Conservation (phyloP, 2,888 invertebrate genomes). For the Scaptomyza parva region DNA sequence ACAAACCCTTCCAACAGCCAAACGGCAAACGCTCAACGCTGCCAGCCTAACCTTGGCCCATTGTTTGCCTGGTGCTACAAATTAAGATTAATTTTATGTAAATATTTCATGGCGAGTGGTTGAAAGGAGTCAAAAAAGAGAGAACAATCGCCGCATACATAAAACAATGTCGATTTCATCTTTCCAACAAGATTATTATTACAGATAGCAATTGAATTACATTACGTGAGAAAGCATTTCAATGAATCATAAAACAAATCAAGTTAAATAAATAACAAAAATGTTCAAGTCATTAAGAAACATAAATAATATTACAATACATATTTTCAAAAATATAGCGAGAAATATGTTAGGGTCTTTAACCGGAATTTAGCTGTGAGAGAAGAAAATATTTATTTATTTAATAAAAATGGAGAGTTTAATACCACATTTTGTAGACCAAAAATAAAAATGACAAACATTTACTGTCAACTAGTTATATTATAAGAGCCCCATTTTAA, state of each 20-base stretch:
- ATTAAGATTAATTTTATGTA: conserved; percentile 69
- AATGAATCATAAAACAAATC: conserved; percentile 27
- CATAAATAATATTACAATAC: background rate
- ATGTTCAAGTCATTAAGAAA: background rate
- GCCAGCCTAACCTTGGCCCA: conserved; percentile 8
- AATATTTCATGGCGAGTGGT: conserved; percentile 55
- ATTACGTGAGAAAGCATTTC: conserved; percentile 43
- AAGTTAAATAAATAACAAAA: conserved; percentile 3
- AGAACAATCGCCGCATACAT: conserved; percentile 43
- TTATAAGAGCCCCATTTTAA: conserved; percentile 9
- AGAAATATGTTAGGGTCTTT: no score
- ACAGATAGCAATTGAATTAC: conserved; percentile 49
- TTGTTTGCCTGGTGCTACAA: conserved; percentile 44
- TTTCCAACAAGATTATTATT: conserved; percentile 38
- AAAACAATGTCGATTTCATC: conserved; percentile 53
- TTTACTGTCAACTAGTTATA: background rate
- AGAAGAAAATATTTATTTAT: no score
- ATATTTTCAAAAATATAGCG: no score
- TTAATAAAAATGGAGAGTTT: no score
- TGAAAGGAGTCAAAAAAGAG: conserved; percentile 6
- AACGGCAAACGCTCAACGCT: no score
- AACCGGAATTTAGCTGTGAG: no score
- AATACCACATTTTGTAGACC: no score
- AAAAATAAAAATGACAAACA: no score
- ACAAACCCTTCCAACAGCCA: background rate